Evolutionary conservation across 1,140 invertebrate genomes (phyloP).

Genomic region (Chymomyza costata): DNA sequence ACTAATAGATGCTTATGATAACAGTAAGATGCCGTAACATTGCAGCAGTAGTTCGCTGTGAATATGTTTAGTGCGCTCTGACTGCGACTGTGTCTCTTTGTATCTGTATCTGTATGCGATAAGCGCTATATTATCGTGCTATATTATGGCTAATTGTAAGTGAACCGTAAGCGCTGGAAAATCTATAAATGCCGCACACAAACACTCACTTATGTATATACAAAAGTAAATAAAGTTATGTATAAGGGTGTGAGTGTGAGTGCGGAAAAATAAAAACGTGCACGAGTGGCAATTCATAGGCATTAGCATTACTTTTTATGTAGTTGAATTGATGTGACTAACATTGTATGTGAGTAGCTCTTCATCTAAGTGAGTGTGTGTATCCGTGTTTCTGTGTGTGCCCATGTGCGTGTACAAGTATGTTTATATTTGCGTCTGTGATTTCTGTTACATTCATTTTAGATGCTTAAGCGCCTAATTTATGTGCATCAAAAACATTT

Average conservation of each 20-base stretch:
- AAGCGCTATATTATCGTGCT: conserved; percentile 51
- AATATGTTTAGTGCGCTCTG: no score
- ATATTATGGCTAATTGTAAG: conserved; percentile 63
- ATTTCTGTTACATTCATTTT: not conserved
- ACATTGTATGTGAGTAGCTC: not conserved
- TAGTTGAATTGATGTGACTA: conserved; percentile 46
- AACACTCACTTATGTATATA: no score
- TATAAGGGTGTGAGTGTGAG: no score
- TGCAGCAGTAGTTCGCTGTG: no score
- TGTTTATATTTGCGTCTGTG: not conserved
- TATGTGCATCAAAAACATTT: not conserved
- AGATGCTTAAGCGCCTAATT: not conserved
- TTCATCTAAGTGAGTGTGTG: conserved; percentile 13
- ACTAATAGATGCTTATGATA: conserved; percentile 63
- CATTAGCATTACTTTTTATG: conserved; percentile 58
- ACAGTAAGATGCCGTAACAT: conserved; percentile 11
- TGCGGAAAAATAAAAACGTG: conserved; percentile 18
- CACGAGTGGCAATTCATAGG: conserved; percentile 31
- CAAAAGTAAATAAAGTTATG: conserved; percentile 38
- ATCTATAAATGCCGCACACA: conserved; percentile 31
- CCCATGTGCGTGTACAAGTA: conserved; percentile 9
- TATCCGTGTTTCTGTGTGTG: conserved; percentile 4
- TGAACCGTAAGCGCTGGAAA: conserved; percentile 43
- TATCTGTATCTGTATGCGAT: conserved; percentile 40
- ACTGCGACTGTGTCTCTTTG: no score